phyloP scores from a whole-genome alignment of 2,113 vertebrate genomes.

The zebrafish (Danio rerio) region GRCz12tu NC_133186.1:44025001-44025500 shows the following conservation, averaged over 20 bases:
- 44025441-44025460: not conserved
- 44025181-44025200: slow-evolving; percentile 53
- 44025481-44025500: no score
- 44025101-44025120: slow-evolving; percentile 58
- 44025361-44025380: no score
- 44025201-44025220: not conserved
- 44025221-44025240: not conserved
- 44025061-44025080: slow-evolving; percentile 69
- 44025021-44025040: slow-evolving; percentile 58
- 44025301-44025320: not conserved
- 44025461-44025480: no score
- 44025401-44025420: not conserved
- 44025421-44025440: not conserved
- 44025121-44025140: slow-evolving; percentile 54
- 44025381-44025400: not conserved
- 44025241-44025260: slow-evolving; percentile 46
- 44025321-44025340: no score
- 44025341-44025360: not conserved
- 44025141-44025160: slow-evolving; percentile 62
- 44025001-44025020: slow-evolving; percentile 55
- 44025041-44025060: slow-evolving; percentile 51
- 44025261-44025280: slow-evolving; percentile 41
- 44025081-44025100: slow-evolving; percentile 67
- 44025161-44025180: slow-evolving; percentile 60
- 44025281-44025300: not conserved